Evolutionary conservation across 2,113 vertebrate species (phyloP).

Genomic region (Bos indicus): DNA sequence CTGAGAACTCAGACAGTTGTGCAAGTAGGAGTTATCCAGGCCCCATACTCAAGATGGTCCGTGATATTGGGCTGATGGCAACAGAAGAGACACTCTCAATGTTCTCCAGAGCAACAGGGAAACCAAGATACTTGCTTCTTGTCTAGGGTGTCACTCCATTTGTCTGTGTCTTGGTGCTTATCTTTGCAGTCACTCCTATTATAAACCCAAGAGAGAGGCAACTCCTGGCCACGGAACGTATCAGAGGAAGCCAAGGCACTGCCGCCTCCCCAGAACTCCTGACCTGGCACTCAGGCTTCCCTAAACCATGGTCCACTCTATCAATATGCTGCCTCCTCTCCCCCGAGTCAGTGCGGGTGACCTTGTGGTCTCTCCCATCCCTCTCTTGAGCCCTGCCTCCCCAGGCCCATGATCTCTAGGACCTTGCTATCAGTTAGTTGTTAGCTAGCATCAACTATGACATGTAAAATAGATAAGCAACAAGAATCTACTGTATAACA

Average conservation of each 20-base stretch:
- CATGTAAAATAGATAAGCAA: neutral
- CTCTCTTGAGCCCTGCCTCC: fast-evolving
- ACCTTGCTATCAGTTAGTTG: neutral
- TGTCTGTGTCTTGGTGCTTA: neutral
- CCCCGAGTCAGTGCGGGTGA: too few relatives aligned
- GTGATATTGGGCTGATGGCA: neutral
- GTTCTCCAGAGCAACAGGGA: neutral
- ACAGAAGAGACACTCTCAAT: neutral
- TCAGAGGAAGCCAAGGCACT: neutral
- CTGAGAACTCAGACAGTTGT: neutral
- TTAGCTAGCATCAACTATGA: neutral
- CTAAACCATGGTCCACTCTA: neutral
- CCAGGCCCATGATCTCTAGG: neutral
- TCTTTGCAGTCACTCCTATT: neutral
- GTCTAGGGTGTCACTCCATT: neutral
- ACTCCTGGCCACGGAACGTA: neutral
- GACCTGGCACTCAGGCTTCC: neutral
- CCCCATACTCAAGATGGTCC: neutral
- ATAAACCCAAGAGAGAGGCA: neutral
- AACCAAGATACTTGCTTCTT: neutral
- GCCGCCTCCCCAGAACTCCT: neutral
- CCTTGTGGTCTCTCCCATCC: neutral
- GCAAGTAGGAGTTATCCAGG: neutral
- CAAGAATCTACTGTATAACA: neutral
- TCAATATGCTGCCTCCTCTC: neutral